A percentile compares a stretch with the other conserved stretches of the same genome.
Conservation (phyloP, 2,797 vertebrate species). For the Coreius guichenoti region DNA sequence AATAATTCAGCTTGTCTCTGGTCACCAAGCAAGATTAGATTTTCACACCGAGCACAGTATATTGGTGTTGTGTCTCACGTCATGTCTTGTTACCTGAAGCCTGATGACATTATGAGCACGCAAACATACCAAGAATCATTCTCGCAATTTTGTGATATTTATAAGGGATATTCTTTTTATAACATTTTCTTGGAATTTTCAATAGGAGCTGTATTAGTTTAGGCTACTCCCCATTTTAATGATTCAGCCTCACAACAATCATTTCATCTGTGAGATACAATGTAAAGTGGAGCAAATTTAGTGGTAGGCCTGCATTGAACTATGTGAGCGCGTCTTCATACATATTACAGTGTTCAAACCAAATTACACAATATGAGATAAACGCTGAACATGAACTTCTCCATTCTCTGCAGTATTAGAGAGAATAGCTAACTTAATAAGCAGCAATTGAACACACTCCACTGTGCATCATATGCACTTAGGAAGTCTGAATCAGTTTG, state of each 20-base stretch:
- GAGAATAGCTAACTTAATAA: background rate
- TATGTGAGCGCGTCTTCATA: background rate
- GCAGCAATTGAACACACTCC: background rate
- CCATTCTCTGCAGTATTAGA: background rate
- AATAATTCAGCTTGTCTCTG: constrained; percentile 46
- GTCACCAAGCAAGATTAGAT: constrained; percentile 48
- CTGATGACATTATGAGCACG: background rate
- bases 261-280: background rate
- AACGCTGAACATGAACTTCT: background rate
- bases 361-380: background rate
- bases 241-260: background rate
- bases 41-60: constrained; percentile 3
- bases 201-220: background rate
- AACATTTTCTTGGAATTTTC: background rate
- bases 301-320: too few species aligned
- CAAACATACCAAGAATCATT: background rate
- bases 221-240: background rate
- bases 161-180: background rate
- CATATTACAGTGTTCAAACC: background rate
- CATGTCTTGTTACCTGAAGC: constrained; percentile 17
- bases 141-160: background rate
- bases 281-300: background rate
- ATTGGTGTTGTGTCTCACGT: background rate
- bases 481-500: background rate
- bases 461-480: background rate